A percentile compares a stretch with the other conserved stretches of the same genome.
These are phyloP conservation scores for Arctia plantaginis DNA, from an alignment of 2,888 invertebrate genomes.

Conservation along the genomic window DNA sequence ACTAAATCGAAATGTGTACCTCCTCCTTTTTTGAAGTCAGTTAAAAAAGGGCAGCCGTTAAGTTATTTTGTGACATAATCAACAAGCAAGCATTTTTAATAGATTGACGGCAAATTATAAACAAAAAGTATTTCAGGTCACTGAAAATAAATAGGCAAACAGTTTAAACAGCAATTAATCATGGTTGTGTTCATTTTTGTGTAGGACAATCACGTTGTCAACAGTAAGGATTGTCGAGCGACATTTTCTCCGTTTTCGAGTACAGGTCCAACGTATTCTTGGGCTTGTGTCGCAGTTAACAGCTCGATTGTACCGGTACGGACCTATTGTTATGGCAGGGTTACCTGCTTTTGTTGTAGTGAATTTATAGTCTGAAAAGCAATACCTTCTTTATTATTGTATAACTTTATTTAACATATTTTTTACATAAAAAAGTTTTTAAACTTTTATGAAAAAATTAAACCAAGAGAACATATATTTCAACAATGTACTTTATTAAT, in stretches of 20 bases:
- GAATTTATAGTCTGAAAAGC: slow-evolving; percentile 32
- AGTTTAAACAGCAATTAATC: background rate
- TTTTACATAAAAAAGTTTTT: background rate
- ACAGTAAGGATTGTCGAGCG: slow-evolving; percentile 31
- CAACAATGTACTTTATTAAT: background rate
- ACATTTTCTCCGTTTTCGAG: slow-evolving; percentile 27
- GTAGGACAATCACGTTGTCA: slow-evolving; percentile 22
- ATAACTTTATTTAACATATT: background rate
- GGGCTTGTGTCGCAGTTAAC: slow-evolving; percentile 16
- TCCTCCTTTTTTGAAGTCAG: background rate
- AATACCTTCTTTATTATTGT: background rate
- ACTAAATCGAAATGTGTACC: background rate
- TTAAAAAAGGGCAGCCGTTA: background rate
- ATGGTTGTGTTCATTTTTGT: slow-evolving; percentile 22
- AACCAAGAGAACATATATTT: background rate
- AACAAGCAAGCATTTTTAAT: background rate
- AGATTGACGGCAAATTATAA: background rate
- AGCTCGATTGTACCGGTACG: slow-evolving; percentile 36
- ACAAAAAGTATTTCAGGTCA: background rate
- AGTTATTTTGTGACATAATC: background rate
- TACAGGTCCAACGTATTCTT: slow-evolving; percentile 35
- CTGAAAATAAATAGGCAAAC: background rate
- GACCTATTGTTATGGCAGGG: slow-evolving; percentile 35
- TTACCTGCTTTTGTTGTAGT: slow-evolving; percentile 33
- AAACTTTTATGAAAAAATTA: background rate